A percentile compares a stretch with the other conserved stretches of the same genome.
phyloP scores from a whole-genome alignment of 2,888 invertebrate species.

The Platycheirus rosarum region DNA sequence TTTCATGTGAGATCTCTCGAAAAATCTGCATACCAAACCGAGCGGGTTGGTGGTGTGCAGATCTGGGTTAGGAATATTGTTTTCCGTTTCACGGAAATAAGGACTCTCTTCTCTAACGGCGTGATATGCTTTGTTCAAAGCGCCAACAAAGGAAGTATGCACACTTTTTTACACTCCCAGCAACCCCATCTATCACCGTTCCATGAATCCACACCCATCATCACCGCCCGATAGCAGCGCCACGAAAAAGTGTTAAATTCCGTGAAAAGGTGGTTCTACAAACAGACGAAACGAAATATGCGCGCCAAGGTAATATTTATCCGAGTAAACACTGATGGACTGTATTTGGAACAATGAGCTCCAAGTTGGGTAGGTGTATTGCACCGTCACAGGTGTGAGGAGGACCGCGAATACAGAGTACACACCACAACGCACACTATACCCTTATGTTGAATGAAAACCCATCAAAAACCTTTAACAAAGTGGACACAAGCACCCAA shows the following conservation, averaged over 20 bases:
- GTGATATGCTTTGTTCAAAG: slow-evolving; percentile 42
- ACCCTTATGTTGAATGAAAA: slow-evolving; percentile 10
- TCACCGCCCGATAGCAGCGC: neutral
- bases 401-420: neutral
- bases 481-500: slow-evolving; percentile 38
- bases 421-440: slow-evolving; percentile 21
- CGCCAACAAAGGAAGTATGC: slow-evolving; percentile 66
- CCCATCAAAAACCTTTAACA: slow-evolving; percentile 30
- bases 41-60: neutral
- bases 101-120: slow-evolving; percentile 47
- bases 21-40: slow-evolving; percentile 32
- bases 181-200: slow-evolving; percentile 1
- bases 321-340: slow-evolving; percentile 46
- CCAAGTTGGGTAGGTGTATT: slow-evolving; percentile 17
- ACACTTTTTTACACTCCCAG: slow-evolving; percentile 35
- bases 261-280: slow-evolving; percentile 14
- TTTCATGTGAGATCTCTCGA: slow-evolving; percentile 35
- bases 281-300: slow-evolving; percentile 37
- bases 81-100: slow-evolving; percentile 67
- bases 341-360: slow-evolving; percentile 47
- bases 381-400: neutral
- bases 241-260: slow-evolving; percentile 49
- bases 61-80: slow-evolving; percentile 57
- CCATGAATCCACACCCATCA: neutral
- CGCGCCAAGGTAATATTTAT: slow-evolving; percentile 66